Conservation (phyloP, 1,140 invertebrate species). For the Akabosia matsudoensis region DNA sequence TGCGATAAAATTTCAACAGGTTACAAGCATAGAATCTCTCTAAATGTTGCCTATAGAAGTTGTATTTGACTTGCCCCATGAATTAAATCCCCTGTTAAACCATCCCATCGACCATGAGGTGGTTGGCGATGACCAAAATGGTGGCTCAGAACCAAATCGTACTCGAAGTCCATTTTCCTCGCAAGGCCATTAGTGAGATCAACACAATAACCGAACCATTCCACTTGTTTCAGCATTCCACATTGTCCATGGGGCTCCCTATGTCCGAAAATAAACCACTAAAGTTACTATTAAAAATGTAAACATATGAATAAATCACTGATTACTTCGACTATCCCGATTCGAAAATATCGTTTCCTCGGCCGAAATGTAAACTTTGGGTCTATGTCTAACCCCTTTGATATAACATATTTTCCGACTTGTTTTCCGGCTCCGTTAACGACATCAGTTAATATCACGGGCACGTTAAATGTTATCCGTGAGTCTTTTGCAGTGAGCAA, state of each 20-base stretch:
- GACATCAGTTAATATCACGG: conserved; percentile 32
- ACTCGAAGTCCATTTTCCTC: conserved; percentile 80
- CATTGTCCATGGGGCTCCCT: conserved; percentile 46
- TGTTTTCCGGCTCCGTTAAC: conserved; percentile 31
- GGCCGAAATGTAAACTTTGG: conserved; percentile 30
- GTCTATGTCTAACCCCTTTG: conserved; percentile 28
- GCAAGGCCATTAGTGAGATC: conserved; percentile 76
- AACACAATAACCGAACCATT: conserved; percentile 80
- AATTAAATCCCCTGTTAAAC: conserved; percentile 84
- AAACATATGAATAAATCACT: neutral
- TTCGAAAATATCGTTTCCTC: conserved; percentile 45
- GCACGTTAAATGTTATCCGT: neutral
- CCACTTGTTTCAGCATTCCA: conserved; percentile 54
- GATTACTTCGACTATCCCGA: conserved; percentile 48
- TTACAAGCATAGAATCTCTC: too few relatives aligned
- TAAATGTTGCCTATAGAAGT: too few relatives aligned
- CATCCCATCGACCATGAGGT: conserved; percentile 77
- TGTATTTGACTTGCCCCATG: conserved; percentile 63
- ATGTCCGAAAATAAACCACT: neutral
- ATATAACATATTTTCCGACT: conserved; percentile 39
- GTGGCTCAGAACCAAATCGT: conserved; percentile 69
- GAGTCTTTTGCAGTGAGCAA: conserved; percentile 2
- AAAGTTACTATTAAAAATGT: conserved; percentile 1
- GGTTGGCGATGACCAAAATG: conserved; percentile 69
- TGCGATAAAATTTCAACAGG: too few relatives aligned